Base-by-base conservation (phyloP, 2,888 invertebrate genomes). In the Acronicta psi region DNA sequence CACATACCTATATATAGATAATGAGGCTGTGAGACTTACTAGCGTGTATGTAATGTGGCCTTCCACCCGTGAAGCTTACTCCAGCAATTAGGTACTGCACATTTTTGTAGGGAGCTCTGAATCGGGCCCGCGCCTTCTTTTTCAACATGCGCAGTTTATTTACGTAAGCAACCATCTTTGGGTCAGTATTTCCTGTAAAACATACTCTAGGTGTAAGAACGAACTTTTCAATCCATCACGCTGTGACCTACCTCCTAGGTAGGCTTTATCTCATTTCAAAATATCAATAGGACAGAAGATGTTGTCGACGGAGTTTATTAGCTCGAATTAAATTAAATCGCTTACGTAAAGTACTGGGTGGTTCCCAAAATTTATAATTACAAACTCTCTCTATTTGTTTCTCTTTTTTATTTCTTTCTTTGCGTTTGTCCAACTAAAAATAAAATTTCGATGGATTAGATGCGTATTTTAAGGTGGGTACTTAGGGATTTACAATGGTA, bases 331-430 rank as follows among this genome's bases (percentile, higher is more conserved):
- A 25, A 34, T 17, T 50, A 36, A 46, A 41, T 29, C 31, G 55
- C 90, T 84, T 72, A 92, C 93, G 89, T 53, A 92, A 80, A 4
- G 88, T 81, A 72, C 83, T 87, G 0, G 93, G 93, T 11, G 93
- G 86, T 71, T 91, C 90, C 93, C 93, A 93, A 79, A 93, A 93
- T 69, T 91, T 91, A 63, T 91, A 92, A 60, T 70, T 86, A 64
- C 91, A 92, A 18, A 84, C 53, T 68, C 90, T 82, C 71, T 89
- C 89, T 4, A 31, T 14, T 57, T 69, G 55, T 55, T 69, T 82
- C 76, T 56, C 84, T 77, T 50, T 82, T 80, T 77, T 87, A 67
- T 91, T 91, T 64, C 90, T 83, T 34, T 89, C 86, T 71, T 84
- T 85, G 3, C 92, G 86, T 75, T 86, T 89, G 49, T 81, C 80